Evolutionary conservation across 37 sponge, comb jelly and placozoan genomes (phyloP), one percentile per base, ranked within the genome.

Genomic region (Corticium candelabrum): DNA sequence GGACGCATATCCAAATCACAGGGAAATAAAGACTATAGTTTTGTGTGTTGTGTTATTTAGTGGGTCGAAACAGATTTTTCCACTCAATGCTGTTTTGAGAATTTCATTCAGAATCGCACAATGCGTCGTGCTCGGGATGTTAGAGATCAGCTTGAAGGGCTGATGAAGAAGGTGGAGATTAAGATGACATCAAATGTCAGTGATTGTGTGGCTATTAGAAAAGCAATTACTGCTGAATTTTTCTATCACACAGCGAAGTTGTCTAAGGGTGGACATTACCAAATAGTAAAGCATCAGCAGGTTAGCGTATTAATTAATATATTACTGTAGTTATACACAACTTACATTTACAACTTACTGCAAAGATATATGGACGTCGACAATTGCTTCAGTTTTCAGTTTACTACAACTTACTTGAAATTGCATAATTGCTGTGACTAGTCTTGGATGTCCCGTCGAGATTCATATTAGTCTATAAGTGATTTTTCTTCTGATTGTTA

Each of bases 51-150:
- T 90, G 91, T n/a, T 92, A 91, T 86, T 1, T 67, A 95, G 90
- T 97, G 99, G 99, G 83, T 82, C n/a, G 92, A 91, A 33, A 94
- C 96, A 35, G 93, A 92, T 39, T 99, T 87, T 41, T 99, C 99
- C 0, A 92, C 79, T 3, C 99, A 99, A 76, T 99, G 99, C 96
- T 99, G 99, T 40, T 95, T 95, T 78, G 99, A 99, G 69, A 99
- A 99, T 73, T 99, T 88, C 86, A 90, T 99, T 41, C 99, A 99
- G 83, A 86, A 90, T 77, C 85, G 97, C 86, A 89, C 96, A 29
- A 99, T 99, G 99, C 87, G 88, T 70, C 77, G 99, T 67, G 99
- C 99, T 27, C 67, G 99, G 41, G 99, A 95, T 83, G 89, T 95
- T 0, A 40, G 96, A 39, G 99, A 99, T 50, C 99, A 99, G 81